Percentiles rank a stretch among this genome's conserved stretches.
Conservation (phyloP, 2,797 vertebrate species). For the Muscicapa comitata region DNA sequence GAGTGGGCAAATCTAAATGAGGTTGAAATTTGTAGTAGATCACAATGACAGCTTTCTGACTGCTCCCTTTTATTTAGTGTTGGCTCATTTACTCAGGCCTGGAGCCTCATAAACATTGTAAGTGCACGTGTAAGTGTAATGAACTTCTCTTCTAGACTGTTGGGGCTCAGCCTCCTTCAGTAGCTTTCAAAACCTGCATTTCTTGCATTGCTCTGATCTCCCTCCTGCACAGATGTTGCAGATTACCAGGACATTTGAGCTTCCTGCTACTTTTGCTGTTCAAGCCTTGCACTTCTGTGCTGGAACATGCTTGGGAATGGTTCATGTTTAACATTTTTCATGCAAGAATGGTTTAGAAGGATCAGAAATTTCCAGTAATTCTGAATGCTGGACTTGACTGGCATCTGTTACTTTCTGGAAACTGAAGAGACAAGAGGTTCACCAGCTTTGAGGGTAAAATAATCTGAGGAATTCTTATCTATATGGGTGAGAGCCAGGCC, state of each 20-base stretch:
- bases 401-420: background rate
- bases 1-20: background rate
- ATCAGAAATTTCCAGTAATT: background rate
- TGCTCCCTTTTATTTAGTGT: background rate
- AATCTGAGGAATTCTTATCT: background rate
- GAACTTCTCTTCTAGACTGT: background rate
- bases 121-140: background rate
- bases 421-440: background rate
- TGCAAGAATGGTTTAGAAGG: background rate
- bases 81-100: background rate
- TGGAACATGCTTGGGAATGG: background rate
- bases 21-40: background rate
- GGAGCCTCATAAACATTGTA: background rate
- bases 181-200: background rate
- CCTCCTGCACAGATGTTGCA: background rate
- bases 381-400: background rate
- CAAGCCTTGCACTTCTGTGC: background rate
- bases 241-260: background rate
- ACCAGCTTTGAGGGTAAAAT: background rate
- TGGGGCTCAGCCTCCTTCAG: background rate
- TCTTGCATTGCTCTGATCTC: background rate
- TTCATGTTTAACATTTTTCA: background rate
- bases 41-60: background rate
- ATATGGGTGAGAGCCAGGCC: fast-evolving
- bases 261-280: background rate